Conservation (phyloP, 2,797 vertebrate species). For the Linurgus olivaceus region DNA sequence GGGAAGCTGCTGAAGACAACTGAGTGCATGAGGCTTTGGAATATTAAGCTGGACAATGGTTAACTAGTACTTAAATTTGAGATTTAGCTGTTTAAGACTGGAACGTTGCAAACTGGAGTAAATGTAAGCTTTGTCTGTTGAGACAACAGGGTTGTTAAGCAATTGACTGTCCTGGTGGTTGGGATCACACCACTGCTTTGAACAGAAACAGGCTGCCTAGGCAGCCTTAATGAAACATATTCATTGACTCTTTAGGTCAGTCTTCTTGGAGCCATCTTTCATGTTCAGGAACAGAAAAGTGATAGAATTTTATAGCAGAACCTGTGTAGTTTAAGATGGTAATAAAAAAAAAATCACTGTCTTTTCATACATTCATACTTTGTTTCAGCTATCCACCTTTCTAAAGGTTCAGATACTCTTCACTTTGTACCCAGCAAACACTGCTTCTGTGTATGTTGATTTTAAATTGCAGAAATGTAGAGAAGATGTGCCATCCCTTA, state of each 20-base stretch:
- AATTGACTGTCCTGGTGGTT: not conserved
- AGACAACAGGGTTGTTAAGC: constrained; percentile 18
- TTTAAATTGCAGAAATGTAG: not conserved
- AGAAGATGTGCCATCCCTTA: not conserved
- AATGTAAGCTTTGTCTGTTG: constrained; percentile 12
- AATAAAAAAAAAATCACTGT: not conserved
- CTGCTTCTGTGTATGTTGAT: not conserved
- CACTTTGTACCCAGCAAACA: not conserved
- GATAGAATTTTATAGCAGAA: not conserved
- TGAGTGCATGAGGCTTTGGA: not conserved
- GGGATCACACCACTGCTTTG: not conserved
- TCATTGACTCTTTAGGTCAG: not conserved
- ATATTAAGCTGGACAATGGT: not conserved
- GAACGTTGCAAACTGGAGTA: constrained; percentile 9
- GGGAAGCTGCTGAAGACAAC: not conserved
- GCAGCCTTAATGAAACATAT: not conserved
- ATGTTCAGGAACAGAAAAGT: not conserved
- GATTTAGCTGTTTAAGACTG: not conserved
- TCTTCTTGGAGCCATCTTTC: not conserved
- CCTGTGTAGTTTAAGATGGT: not conserved
- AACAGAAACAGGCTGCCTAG: not conserved
- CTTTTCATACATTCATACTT: not conserved
- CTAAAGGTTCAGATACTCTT: not conserved
- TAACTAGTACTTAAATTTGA: not conserved
- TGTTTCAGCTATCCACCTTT: not conserved